Evolutionary conservation across 2,888 invertebrate species (phyloP), one percentile per base, ranked within the genome.

Genomic region (Onchidella celtica): DNA sequence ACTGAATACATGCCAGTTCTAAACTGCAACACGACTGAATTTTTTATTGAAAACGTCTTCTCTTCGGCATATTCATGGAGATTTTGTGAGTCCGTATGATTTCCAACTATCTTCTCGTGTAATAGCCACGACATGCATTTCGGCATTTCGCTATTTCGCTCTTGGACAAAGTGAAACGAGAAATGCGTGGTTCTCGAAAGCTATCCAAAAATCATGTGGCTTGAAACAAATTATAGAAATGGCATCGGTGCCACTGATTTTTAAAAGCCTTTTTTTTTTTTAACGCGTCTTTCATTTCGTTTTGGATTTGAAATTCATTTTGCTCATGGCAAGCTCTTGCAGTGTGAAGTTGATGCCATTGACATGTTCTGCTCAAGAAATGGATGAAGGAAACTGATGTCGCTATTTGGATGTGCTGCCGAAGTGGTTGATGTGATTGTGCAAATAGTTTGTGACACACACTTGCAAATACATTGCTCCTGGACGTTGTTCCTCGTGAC

Each of bases 131-230:
- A 38, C 72, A 29, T n/a, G 55, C 57, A 57, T 72, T 72, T 72
- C n/a, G 21, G 9, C 57, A 9, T 47, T n/a, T n/a, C n/a, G n/a
- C n/a, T 21, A 32, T 32, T 55, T 72, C 57, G n/a, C 57, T 57
- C 57, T 32, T 29, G 57, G 32, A 34, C 47, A 76, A 76, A 76
- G 65, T 63, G 65, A 65, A 38, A 47, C 47, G 40, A 65, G n/a
- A 65, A 65, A 65, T 61, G 63, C 29, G n/a, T 27, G 47, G 65
- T 65, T 65, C 63, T 76, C 75, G 40, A 32, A 63, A 61, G 75
- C 75, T 65, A 76, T 76, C 63, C 32, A 63, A 76, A 65, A 76
- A 65, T 65, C 40, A 76, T 76, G 65, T 76, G 65, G 65, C 75
- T 76, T 76, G 65, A 76, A 65, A 66, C 29, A 63, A 65, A 76